Evolutionary conservation across 2,888 invertebrate genomes (phyloP).

Genomic region (Drosophila phalerata): DNA sequence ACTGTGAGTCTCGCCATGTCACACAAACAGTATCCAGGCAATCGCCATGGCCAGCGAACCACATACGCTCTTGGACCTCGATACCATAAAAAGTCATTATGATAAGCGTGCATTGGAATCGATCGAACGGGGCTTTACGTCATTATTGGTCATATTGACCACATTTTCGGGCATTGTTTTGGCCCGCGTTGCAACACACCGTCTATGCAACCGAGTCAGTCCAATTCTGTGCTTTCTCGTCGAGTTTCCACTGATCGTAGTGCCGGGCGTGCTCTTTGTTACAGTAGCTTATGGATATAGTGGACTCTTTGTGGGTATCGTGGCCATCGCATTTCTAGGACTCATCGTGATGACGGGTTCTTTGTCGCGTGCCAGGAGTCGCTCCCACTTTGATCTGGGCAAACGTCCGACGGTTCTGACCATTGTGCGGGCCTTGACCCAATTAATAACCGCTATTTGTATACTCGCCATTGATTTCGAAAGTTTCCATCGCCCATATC

Average conservation of each 20-base stretch:
- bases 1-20: slow-evolving; percentile 15
- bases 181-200: slow-evolving; percentile 61
- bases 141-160: slow-evolving; percentile 72
- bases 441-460: slow-evolving; percentile 91
- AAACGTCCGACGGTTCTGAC: slow-evolving; percentile 87
- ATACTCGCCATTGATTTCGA: slow-evolving; percentile 98
- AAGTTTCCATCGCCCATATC: slow-evolving; percentile 93
- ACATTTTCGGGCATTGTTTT: slow-evolving; percentile 66
- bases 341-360: slow-evolving; percentile 42
- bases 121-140: slow-evolving; percentile 55
- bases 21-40: slow-evolving; percentile 36
- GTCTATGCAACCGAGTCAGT: slow-evolving; percentile 15
- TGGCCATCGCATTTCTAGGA: slow-evolving; percentile 26
- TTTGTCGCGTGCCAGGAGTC: slow-evolving; percentile 41
- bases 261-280: slow-evolving; percentile 87
- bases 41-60: slow-evolving; percentile 46
- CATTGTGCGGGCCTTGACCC: slow-evolving; percentile 89
- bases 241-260: slow-evolving; percentile 87
- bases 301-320: slow-evolving; percentile 41
- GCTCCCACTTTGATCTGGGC: slow-evolving; percentile 63
- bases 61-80: background rate
- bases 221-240: slow-evolving; percentile 78
- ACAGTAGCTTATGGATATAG: slow-evolving; percentile 86
- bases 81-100: background rate
- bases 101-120: slow-evolving; percentile 66